These are phyloP conservation scores for Sarcophaga peregrina DNA, from an alignment of 1,140 invertebrate genomes.

Conservation along the genomic window DNA sequence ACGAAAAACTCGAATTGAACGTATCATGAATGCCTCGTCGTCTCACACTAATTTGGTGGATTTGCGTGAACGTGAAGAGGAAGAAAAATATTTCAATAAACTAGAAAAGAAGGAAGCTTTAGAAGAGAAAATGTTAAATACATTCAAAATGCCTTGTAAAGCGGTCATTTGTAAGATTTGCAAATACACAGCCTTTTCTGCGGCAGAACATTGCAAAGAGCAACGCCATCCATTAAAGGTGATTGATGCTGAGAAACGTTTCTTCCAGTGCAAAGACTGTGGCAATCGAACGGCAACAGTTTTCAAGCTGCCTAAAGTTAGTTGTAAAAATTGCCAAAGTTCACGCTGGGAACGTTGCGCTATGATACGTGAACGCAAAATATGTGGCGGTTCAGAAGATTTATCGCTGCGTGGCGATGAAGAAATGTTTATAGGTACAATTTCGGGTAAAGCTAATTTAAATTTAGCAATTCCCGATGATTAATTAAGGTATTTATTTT, in stretches of 20 bases:
- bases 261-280: slow-evolving; percentile 87
- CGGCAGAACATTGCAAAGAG: slow-evolving; percentile 84
- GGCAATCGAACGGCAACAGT: slow-evolving; percentile 82
- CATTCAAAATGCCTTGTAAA: slow-evolving; percentile 84
- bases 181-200: slow-evolving; percentile 88
- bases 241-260: slow-evolving; percentile 84
- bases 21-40: slow-evolving; percentile 83
- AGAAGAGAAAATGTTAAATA: slow-evolving; percentile 91
- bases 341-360: slow-evolving; percentile 79
- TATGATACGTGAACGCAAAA: slow-evolving; percentile 82
- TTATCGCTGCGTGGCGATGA: slow-evolving; percentile 80
- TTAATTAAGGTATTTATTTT: background rate
- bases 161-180: slow-evolving; percentile 90
- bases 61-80: slow-evolving; percentile 76
- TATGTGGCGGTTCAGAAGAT: slow-evolving; percentile 67
- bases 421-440: slow-evolving; percentile 75
- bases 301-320: slow-evolving; percentile 78
- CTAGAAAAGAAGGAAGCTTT: slow-evolving; percentile 90
- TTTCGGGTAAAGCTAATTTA: slow-evolving; percentile 72
- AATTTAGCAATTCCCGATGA: slow-evolving; percentile 75
- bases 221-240: slow-evolving; percentile 83
- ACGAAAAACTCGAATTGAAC: slow-evolving; percentile 77
- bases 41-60: slow-evolving; percentile 81
- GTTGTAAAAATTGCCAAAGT: slow-evolving; percentile 77
- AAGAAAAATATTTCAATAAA: slow-evolving; percentile 89